A percentile compares a stretch with the other conserved stretches of the same genome.
Evolutionary conservation across 2,797 vertebrate genomes (phyloP).

Genomic region (Anableps anableps): DNA sequence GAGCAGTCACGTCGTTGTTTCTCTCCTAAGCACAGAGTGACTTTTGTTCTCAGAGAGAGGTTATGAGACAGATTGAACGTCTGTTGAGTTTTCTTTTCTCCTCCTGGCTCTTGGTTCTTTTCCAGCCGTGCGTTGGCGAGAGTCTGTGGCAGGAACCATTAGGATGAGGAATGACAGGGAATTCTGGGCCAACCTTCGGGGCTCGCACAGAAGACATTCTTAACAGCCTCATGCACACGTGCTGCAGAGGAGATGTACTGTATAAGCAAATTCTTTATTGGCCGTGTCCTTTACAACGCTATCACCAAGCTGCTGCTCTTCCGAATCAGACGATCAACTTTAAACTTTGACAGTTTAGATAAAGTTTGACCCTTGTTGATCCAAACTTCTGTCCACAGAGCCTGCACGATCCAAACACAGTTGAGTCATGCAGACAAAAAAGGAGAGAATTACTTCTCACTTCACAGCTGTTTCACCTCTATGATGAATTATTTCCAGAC

Average conservation of each 20-base stretch:
- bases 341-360: slow-evolving; percentile 44
- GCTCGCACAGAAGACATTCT: slow-evolving; percentile 61
- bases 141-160: slow-evolving; percentile 74
- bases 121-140: slow-evolving; percentile 69
- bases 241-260: slow-evolving; percentile 34
- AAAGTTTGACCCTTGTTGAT: slow-evolving; percentile 58
- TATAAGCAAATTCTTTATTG: slow-evolving; percentile 30
- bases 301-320: slow-evolving; percentile 26
- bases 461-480: slow-evolving; percentile 65
- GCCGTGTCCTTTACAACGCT: slow-evolving; percentile 15
- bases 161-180: slow-evolving; percentile 75
- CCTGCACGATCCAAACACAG: slow-evolving; percentile 31
- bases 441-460: slow-evolving; percentile 53
- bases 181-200: slow-evolving; percentile 71
- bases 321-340: slow-evolving; percentile 27
- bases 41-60: slow-evolving; percentile 38
- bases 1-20: slow-evolving; percentile 26
- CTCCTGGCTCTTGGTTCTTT: slow-evolving; percentile 64
- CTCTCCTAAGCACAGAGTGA: slow-evolving; percentile 18
- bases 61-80: slow-evolving; percentile 42
- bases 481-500: slow-evolving; percentile 73
- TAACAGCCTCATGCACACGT: slow-evolving; percentile 56
- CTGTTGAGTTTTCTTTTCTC: slow-evolving; percentile 64
- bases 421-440: slow-evolving; percentile 30
- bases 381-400: slow-evolving; percentile 35